A percentile compares a stretch with the other conserved stretches of the same genome.
Evolutionary conservation across 2,113 vertebrate genomes (phyloP).

Genomic region (Limnothrissa miodon): DNA sequence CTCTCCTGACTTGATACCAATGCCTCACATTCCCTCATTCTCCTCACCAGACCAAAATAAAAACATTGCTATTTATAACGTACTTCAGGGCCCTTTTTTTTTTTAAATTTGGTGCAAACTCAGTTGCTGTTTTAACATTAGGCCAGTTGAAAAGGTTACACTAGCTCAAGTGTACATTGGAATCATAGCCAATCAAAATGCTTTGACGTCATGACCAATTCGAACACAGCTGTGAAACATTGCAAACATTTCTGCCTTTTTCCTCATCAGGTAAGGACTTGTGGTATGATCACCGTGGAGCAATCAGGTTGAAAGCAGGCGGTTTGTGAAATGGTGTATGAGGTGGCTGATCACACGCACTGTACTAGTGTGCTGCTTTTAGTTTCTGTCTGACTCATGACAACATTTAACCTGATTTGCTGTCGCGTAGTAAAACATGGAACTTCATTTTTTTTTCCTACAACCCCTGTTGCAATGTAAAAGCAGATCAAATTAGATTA

Average conservation of each 20-base stretch:
- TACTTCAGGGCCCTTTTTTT: not conserved
- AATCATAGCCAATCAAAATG: not conserved
- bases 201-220: not conserved
- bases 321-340: not conserved
- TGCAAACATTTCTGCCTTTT: not conserved
- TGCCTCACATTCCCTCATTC: not conserved
- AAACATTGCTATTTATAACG: not conserved
- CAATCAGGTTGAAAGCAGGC: not conserved
- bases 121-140: not conserved
- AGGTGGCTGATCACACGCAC: not conserved
- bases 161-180: not conserved
- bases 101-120: not conserved
- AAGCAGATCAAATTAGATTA: not conserved
- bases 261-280: not conserved
- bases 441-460: not conserved
- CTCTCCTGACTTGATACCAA: not conserved
- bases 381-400: not conserved
- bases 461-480: not conserved
- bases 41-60: not conserved
- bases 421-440: not conserved
- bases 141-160: conserved; percentile 6
- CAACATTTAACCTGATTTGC: not conserved
- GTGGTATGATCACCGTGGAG: not conserved
- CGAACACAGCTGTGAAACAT: not conserved
- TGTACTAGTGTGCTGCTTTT: not conserved